A percentile compares a stretch with the other conserved stretches of the same genome.
These are phyloP conservation scores for Scolopax bukidnonensis DNA, from an alignment of 2,797 vertebrate genomes.

Conservation along the genomic window DNA sequence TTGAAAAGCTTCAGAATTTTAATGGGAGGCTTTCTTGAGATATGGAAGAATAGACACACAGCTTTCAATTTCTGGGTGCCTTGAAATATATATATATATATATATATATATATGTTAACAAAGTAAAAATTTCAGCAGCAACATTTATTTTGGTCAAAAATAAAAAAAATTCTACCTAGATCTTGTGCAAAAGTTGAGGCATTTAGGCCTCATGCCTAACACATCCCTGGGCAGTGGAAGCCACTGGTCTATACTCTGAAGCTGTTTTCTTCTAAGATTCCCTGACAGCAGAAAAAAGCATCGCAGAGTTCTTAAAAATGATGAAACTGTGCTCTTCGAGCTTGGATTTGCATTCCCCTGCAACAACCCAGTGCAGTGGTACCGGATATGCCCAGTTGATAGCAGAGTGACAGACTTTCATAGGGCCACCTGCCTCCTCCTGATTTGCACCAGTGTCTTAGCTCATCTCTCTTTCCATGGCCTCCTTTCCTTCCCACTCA, in stretches of 20 bases:
- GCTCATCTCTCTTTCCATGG: neutral
- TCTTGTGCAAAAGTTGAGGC: neutral
- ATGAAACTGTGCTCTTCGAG: neutral
- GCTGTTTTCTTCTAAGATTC: neutral
- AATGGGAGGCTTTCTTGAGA: neutral
- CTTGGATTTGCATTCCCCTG: neutral
- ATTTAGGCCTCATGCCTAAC: neutral
- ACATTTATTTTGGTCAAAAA: neutral
- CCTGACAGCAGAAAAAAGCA: neutral
- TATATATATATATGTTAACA: neutral
- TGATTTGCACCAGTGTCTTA: neutral
- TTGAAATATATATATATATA: neutral
- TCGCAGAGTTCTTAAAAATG: neutral
- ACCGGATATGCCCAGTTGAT: neutral
- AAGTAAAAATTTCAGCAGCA: neutral
- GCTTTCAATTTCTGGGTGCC: neutral
- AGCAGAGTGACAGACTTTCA: neutral
- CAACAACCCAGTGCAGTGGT: neutral
- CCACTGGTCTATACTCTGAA: neutral
- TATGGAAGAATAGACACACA: neutral
- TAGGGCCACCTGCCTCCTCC: neutral
- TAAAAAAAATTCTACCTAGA: neutral
- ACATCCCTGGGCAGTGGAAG: neutral
- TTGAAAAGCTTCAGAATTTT: neutral
- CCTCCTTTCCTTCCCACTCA: neutral